Percentiles rank a stretch among this genome's conserved stretches.
phyloP scores from a whole-genome alignment of 2,888 invertebrate genomes.

The Morpho achilles region DNA sequence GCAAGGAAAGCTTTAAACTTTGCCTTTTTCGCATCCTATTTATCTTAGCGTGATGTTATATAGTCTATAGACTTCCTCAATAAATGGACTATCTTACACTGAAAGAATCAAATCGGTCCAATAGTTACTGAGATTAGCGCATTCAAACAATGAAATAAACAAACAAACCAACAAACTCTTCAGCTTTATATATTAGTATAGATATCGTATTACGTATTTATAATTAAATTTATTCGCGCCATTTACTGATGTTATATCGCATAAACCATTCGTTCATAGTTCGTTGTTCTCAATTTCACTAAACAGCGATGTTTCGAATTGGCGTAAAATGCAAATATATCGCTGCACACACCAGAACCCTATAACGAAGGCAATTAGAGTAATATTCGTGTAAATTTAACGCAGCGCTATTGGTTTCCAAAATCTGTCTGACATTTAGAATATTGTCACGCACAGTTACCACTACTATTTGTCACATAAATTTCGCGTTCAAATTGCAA shows the following conservation, averaged over 20 bases:
- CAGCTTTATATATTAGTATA: too few species aligned
- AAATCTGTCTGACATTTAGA: slow-evolving; percentile 11
- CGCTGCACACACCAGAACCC: neutral
- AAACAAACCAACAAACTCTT: too few species aligned
- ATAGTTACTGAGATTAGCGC: too few species aligned
- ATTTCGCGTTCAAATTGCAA: neutral
- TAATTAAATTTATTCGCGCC: neutral
- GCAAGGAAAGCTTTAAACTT: too few species aligned
- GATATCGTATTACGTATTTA: neutral
- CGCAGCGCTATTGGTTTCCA: neutral
- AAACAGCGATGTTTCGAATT: slow-evolving; percentile 10
- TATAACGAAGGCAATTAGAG: slow-evolving; percentile 5
- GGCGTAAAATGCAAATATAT: slow-evolving; percentile 7
- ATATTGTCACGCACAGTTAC: slow-evolving; percentile 10
- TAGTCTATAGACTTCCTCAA: too few species aligned
- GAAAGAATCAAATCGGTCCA: too few species aligned
- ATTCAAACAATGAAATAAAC: too few species aligned
- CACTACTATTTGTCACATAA: slow-evolving; percentile 5
- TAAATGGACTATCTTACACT: too few species aligned
- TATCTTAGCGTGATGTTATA: too few species aligned
- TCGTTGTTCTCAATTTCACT: slow-evolving; percentile 11
- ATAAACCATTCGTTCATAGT: neutral
- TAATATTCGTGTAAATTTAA: slow-evolving; percentile 6
- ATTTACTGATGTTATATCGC: neutral
- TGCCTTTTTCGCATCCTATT: too few species aligned